Evolutionary conservation across 2,113 vertebrate genomes (phyloP), one percentile per base, ranked within the genome.

Genomic region (Pithys albifrons): DNA sequence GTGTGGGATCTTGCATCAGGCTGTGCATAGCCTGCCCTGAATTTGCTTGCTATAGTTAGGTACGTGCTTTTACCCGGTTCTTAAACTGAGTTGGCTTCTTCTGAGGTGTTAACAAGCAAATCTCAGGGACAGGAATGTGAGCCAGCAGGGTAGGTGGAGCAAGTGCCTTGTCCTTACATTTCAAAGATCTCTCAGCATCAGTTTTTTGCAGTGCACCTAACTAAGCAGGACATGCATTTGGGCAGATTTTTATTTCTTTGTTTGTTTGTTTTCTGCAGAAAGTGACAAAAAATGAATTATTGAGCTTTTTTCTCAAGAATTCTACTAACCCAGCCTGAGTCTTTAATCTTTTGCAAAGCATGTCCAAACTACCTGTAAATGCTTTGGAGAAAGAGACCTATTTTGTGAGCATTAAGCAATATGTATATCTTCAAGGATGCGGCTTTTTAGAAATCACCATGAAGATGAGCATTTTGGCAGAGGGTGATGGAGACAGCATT

Each of bases 41-140:
- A 62, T 90, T 85, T 86, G 59, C 41, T 33, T 2, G 8, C 92
- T 93, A 31, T 79, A 88, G 88, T 88, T 95, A 90, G 92, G 69
- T 80, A 76, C 7, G 3, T 75, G 92, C 65, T 86, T 31, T 52
- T 49, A 74, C 85, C 48, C 2, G 2, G 64, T 81, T 39, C 76
- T 75, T 67, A 27, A 71, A 74, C 45, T 29, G 52, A 86, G 28
- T 49, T 96, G 79, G 29, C 61, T 90, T 14, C 81, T 85, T 87
- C 75, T 89, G 57, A 54, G 41, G 79, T 59, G 82, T 13, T 83
- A 91, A 93, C 72, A 59, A 74, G 88, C n/a, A 35, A 41, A 35
- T 89, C 89, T 48, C 19, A 45, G 70, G 77, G 70, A 51, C 58
- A 29, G 55, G 80, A 85, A 67, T 27, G 39, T n/a, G 59, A 94